These are phyloP conservation scores for Diadophis punctatus DNA, from an alignment of 2,113 vertebrate species.

Conservation along the genomic window DNA sequence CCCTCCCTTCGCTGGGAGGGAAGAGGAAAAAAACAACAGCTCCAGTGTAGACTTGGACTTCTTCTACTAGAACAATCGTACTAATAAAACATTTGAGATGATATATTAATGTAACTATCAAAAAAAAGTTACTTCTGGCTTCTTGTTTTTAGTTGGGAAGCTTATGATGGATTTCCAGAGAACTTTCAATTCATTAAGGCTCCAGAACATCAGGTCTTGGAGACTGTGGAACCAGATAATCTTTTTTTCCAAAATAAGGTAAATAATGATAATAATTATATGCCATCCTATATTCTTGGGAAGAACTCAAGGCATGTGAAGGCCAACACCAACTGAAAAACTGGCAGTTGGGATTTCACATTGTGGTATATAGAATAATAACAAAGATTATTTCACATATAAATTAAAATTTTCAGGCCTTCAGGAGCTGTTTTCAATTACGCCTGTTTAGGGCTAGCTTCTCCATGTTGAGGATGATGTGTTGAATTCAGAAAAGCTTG, in stretches of 20 bases:
- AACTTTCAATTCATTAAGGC: constrained; percentile 20
- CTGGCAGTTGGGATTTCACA: background rate
- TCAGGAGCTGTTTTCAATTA: no score
- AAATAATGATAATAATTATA: background rate
- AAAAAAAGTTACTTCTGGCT: background rate
- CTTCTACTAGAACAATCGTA: background rate
- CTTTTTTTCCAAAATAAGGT: constrained; percentile 55
- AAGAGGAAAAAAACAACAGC: background rate
- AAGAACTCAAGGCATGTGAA: background rate
- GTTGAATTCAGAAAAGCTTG: background rate
- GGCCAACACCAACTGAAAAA: background rate
- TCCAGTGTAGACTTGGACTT: background rate
- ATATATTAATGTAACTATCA: background rate
- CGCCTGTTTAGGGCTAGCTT: background rate
- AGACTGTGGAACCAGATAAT: constrained; percentile 33
- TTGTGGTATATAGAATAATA: background rate
- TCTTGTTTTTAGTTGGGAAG: constrained; percentile 50
- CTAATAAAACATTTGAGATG: background rate
- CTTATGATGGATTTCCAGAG: constrained; percentile 43
- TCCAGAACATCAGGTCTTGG: constrained; percentile 21
- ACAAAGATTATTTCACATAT: background rate
- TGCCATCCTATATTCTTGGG: background rate
- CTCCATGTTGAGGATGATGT: background rate
- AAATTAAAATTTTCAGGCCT: background rate
- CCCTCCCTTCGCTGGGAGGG: background rate